phyloP scores from a whole-genome alignment of 2,113 vertebrate species.

The Ovibos moschatus region DNA sequence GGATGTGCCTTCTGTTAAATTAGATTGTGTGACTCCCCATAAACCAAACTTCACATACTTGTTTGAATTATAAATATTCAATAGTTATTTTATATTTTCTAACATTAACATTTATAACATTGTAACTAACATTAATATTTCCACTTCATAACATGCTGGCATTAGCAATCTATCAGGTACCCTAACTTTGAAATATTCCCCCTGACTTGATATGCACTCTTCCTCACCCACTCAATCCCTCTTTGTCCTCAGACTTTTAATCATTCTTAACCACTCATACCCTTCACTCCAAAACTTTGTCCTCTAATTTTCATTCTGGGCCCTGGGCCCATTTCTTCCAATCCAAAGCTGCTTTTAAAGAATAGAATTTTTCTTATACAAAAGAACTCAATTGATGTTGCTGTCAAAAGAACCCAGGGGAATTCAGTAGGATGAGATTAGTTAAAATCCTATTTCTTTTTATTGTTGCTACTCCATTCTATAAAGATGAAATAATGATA shows the following conservation, averaged over 20 bases:
- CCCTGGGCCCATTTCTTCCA: background rate
- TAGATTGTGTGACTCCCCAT: background rate
- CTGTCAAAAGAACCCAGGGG: background rate
- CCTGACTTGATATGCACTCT: background rate
- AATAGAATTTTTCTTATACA: background rate
- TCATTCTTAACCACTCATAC: background rate
- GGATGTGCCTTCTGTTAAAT: background rate
- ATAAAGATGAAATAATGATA: background rate
- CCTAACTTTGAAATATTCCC: background rate
- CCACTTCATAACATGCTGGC: background rate
- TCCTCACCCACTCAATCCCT: background rate
- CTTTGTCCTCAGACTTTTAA: background rate
- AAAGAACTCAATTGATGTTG: background rate
- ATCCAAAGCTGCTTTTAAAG: background rate
- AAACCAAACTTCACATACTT: background rate
- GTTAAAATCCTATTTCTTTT: slow-evolving; percentile 14
- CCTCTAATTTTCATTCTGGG: background rate
- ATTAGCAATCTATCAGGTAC: background rate
- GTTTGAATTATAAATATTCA: background rate
- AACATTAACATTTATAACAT: background rate
- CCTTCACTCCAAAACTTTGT: background rate
- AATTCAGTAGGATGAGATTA: background rate
- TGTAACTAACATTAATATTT: background rate
- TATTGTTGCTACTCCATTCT: background rate
- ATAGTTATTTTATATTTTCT: background rate